A percentile compares a stretch with the other conserved stretches of the same genome.
These are phyloP conservation scores for Ptilorrhoa leucosticta DNA, from an alignment of 2,113 vertebrate species.

Conservation along the genomic window DNA sequence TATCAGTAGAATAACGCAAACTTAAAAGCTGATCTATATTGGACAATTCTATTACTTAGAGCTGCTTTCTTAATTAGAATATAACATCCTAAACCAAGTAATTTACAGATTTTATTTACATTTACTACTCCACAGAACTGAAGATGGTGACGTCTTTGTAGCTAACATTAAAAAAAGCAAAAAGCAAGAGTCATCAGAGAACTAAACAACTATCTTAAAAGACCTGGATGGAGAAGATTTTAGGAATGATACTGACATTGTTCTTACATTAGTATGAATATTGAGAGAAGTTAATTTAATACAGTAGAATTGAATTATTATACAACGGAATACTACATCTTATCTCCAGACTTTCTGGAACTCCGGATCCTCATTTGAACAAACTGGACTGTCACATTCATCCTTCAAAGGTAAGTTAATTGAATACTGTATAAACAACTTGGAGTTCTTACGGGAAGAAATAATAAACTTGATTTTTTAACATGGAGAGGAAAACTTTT, in stretches of 20 bases:
- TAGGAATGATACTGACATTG: background rate
- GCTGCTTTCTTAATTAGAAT: background rate
- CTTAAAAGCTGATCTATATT: background rate
- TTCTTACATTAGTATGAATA: background rate
- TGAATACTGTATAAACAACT: background rate
- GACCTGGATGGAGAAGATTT: background rate
- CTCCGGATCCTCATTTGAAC: background rate
- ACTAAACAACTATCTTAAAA: background rate
- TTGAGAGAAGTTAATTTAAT: conserved; percentile 15
- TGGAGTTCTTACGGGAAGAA: conserved; percentile 1
- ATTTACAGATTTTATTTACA: background rate
- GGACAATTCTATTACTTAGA: background rate
- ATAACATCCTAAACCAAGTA: background rate
- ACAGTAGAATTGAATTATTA: background rate
- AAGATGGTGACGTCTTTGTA: background rate
- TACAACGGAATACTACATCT: background rate
- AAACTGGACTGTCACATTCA: background rate
- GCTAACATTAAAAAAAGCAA: background rate
- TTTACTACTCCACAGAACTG: background rate
- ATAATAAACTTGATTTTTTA: background rate
- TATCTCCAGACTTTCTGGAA: conserved; percentile 50
- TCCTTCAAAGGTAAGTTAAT: conserved; percentile 21
- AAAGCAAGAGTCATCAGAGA: background rate
- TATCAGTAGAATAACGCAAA: background rate
- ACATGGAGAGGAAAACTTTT: background rate